These are phyloP conservation scores for Brachionus sp. DNA, from an alignment of 1,140 invertebrate species.

Conservation along the genomic window DNA sequence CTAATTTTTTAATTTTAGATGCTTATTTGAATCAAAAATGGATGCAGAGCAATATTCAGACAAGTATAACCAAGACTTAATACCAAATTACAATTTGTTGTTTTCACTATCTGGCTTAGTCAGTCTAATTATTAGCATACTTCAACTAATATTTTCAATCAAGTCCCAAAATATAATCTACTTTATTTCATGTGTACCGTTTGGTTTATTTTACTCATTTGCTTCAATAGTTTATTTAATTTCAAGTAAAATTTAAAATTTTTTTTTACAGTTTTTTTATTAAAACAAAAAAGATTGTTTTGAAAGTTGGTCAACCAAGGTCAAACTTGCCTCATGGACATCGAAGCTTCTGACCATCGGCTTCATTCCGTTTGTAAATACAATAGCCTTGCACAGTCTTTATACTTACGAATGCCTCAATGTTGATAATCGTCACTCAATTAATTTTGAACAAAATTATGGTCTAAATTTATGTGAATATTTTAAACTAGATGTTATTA, in stretches of 20 bases:
- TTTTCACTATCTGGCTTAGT: neutral
- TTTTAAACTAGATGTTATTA: neutral
- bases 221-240: neutral
- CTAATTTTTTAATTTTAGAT: neutral
- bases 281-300: neutral
- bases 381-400: slow-evolving; percentile 22
- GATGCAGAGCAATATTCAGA: neutral
- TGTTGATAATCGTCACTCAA: neutral
- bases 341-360: slow-evolving; percentile 20
- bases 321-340: slow-evolving; percentile 15
- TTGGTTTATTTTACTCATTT: neutral
- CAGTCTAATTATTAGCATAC: neutral
- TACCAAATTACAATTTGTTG: neutral
- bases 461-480: slow-evolving; percentile 8
- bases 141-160: neutral
- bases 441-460: slow-evolving; percentile 7
- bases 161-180: neutral
- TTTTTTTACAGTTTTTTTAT: neutral
- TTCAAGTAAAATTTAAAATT: neutral
- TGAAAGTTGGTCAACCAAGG: neutral
- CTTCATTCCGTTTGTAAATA: slow-evolving; percentile 39
- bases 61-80: neutral
- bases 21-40: neutral
- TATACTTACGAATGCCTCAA: slow-evolving; percentile 24
- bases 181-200: neutral